Evolutionary conservation across 1,140 invertebrate species (phyloP).

Genomic region (Atta colombica): DNA sequence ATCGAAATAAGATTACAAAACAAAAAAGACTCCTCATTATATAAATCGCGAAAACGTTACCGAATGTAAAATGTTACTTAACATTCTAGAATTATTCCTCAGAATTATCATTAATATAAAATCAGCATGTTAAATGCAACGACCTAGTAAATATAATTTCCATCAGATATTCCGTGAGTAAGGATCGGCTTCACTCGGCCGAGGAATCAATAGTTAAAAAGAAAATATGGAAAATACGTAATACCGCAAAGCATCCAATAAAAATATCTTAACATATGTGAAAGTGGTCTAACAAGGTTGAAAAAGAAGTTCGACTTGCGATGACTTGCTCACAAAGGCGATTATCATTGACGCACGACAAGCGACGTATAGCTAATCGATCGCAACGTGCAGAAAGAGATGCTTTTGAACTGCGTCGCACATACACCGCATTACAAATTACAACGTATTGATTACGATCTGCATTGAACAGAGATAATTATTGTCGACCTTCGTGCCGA

Average conservation of each 20-base stretch:
- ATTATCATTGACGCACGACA: slow-evolving; percentile 47
- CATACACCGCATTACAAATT: slow-evolving; percentile 62
- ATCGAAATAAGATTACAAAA: neutral
- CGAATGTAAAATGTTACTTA: neutral
- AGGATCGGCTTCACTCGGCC: neutral
- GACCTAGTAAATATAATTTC: neutral
- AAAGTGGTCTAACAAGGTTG: slow-evolving; percentile 40
- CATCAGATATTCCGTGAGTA: slow-evolving; percentile 20
- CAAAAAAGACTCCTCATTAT: neutral
- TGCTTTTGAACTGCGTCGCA: slow-evolving; percentile 28
- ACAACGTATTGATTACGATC: slow-evolving; percentile 67
- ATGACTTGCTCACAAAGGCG: slow-evolving; percentile 54
- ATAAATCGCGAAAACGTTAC: neutral
- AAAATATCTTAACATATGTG: slow-evolving; percentile 34
- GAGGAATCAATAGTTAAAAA: slow-evolving; percentile 4
- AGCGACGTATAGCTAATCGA: slow-evolving; percentile 36
- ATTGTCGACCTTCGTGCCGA: slow-evolving; percentile 70
- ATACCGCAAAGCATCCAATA: neutral
- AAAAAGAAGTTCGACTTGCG: slow-evolving; percentile 20
- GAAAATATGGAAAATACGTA: neutral
- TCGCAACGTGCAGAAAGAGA: slow-evolving; percentile 1
- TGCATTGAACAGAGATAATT: slow-evolving; percentile 57
- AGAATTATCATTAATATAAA: slow-evolving; percentile 8
- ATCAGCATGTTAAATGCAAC: neutral
- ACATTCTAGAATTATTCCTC: neutral